Percentiles rank a stretch among this genome's conserved stretches.
These are phyloP conservation scores for Odobenus rosmarus DNA, from an alignment of 2,113 vertebrate species.

Conservation along the genomic window DNA sequence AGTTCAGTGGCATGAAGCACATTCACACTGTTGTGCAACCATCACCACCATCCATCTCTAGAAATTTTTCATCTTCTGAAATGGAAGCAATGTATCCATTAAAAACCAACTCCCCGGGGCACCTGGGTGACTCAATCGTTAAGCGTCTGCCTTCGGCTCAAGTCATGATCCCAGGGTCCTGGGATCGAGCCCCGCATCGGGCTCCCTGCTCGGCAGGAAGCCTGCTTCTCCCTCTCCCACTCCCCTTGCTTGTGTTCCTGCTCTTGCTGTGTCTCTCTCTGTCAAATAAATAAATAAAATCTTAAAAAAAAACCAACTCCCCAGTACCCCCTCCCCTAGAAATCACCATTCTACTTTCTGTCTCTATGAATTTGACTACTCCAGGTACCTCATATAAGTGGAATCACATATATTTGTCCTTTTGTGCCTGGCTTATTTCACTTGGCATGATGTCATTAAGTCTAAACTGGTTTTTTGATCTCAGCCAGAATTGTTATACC, in stretches of 20 bases:
- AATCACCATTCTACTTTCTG: not conserved
- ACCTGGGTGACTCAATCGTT: too few species aligned
- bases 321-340: not conserved
- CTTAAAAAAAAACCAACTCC: not conserved
- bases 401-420: not conserved
- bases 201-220: too few species aligned
- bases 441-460: not conserved
- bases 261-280: too few species aligned
- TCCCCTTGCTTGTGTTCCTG: too few species aligned
- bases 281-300: too few species aligned
- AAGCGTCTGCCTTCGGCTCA: too few species aligned
- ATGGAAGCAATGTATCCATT: too few species aligned
- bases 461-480: not conserved
- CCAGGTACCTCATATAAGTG: accelerated
- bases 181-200: too few species aligned
- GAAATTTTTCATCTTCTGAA: not conserved
- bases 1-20: not conserved
- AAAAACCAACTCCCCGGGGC: not conserved
- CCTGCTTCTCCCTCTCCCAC: too few species aligned
- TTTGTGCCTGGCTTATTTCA: not conserved
- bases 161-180: too few species aligned
- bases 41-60: not conserved
- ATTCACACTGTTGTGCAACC: not conserved
- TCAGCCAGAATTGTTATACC: not conserved
- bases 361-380: not conserved